Evolutionary conservation across 2,113 vertebrate genomes (phyloP).

Genomic region (Notothenia rossii): DNA sequence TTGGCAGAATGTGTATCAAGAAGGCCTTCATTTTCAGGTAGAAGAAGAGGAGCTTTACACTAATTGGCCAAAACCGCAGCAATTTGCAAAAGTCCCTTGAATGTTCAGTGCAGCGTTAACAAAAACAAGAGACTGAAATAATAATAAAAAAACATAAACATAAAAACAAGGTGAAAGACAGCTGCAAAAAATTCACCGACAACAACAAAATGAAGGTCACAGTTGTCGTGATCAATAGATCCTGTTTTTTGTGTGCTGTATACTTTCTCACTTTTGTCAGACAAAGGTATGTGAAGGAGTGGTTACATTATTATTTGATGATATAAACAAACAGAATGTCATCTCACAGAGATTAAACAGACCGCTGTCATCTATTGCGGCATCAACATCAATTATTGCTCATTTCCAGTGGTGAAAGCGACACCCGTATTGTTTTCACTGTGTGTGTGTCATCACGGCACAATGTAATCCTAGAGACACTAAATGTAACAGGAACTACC

Average conservation of each 20-base stretch:
- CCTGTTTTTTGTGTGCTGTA: background rate
- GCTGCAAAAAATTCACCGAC: background rate
- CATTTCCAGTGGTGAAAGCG: background rate
- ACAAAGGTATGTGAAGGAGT: too few species aligned
- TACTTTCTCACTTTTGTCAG: background rate
- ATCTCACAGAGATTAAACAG: background rate
- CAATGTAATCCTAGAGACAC: too few species aligned
- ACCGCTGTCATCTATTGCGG: background rate
- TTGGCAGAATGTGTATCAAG: background rate
- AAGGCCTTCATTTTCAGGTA: background rate
- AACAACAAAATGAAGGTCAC: background rate
- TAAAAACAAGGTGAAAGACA: background rate
- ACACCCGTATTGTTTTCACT: too few species aligned
- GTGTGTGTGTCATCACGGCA: too few species aligned
- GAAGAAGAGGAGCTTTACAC: background rate
- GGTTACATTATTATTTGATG: background rate
- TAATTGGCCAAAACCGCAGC: conserved; percentile 14
- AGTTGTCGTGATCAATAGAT: background rate
- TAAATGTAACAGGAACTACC: too few species aligned
- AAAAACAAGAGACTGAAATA: conserved; percentile 8
- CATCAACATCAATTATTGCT: background rate
- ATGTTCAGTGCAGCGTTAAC: background rate
- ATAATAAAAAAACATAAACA: background rate
- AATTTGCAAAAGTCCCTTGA: background rate
- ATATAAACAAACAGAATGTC: background rate